These are phyloP conservation scores for Rattus rattus DNA, from an alignment of 2,113 vertebrate genomes.

Conservation along the genomic window DNA sequence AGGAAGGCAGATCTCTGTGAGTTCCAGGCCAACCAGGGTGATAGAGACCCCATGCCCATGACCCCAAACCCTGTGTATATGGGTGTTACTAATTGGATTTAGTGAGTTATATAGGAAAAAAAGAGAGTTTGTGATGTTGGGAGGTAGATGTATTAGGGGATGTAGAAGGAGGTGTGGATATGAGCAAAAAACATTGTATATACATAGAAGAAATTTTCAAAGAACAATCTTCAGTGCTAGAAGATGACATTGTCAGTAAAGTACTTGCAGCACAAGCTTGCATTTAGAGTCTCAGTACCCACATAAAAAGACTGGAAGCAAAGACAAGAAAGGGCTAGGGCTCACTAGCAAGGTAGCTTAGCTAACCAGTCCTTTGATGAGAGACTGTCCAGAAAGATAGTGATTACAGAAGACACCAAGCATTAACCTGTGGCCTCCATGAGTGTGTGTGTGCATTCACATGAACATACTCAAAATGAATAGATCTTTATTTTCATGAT, in stretches of 20 bases:
- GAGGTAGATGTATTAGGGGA: background rate
- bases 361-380: background rate
- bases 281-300: background rate
- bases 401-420: background rate
- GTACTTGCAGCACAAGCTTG: background rate
- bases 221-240: background rate
- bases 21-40: background rate
- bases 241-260: background rate
- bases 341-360: background rate
- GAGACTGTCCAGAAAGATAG: background rate
- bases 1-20: background rate
- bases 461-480: background rate
- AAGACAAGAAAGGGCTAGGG: background rate
- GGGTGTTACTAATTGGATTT: background rate
- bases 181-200: background rate
- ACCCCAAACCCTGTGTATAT: background rate
- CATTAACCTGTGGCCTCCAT: background rate
- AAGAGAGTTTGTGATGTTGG: background rate
- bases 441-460: background rate
- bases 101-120: background rate
- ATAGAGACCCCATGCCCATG: background rate
- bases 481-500: conserved; percentile 44
- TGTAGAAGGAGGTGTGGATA: no score
- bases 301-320: background rate
- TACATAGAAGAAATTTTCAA: background rate